Conservation (phyloP, 1,140 invertebrate genomes). For the Branchinecta lindahli region DNA sequence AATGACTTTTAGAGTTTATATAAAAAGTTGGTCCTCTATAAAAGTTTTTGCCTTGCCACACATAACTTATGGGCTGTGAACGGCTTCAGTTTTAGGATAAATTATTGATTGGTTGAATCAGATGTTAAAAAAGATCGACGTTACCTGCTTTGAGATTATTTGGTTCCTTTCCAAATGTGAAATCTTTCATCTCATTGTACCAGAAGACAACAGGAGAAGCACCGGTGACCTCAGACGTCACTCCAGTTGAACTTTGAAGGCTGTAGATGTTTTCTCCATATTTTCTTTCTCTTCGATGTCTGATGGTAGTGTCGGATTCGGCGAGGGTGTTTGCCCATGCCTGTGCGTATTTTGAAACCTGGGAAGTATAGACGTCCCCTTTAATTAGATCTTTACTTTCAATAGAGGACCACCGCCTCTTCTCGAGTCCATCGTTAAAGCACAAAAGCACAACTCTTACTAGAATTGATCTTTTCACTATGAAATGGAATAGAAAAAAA, state of each 20-base stretch:
- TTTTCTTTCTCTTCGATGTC: neutral
- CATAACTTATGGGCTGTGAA: no score
- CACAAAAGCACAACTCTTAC: no score
- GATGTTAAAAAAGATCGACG: neutral
- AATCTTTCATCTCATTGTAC: constrained; percentile 2
- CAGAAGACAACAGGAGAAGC: neutral
- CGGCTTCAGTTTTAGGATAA: no score
- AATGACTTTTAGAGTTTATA: no score
- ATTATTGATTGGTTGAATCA: no score
- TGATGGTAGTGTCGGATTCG: neutral
- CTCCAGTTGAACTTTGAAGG: neutral
- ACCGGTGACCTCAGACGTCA: neutral
- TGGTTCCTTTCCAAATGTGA: neutral
- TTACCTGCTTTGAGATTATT: neutral
- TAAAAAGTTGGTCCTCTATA: no score
- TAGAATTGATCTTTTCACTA: no score
- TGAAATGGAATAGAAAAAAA: no score
- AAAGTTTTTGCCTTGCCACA: no score
- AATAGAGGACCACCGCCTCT: no score
- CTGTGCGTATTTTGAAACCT: neutral
- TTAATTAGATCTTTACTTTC: no score
- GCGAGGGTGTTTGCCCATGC: neutral
- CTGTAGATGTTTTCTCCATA: constrained; percentile 10
- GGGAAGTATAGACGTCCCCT: neutral
- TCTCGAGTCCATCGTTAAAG: no score